Evolutionary conservation across 2,888 invertebrate species (phyloP), one percentile per base, ranked within the genome.

Genomic region (Rugalucina vietnamica): DNA sequence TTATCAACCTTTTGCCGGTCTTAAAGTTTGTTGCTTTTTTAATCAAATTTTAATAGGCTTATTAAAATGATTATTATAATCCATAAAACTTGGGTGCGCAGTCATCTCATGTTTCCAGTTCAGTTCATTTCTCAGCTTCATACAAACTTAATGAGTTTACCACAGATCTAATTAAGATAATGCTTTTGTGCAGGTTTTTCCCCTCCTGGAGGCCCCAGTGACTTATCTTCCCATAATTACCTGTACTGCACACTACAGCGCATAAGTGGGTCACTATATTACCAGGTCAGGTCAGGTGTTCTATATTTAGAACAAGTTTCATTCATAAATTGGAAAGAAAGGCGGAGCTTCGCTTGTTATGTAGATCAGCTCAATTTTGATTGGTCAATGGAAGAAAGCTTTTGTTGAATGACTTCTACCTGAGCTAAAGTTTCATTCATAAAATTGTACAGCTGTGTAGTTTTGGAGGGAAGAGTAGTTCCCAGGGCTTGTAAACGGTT

Each of bases 351-450:
- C 54, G 78, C 81, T 76, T 80, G 81, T 88, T 90, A 90, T 90
- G 90, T 87, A 90, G 86, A 90, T 90, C 81, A 90, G 88, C 72
- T 85, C 37, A n/a, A 37, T 36, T 81, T 79, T 85, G 87, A 90
- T 90, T 90, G 90, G 90, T 65, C 76, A 60, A 34, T 37, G 39
- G 27, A 14, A 39, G 29, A 49, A 34, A 73, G 65, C 29, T 37
- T 37, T 39, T 57, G 65, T 88, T 84, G 82, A 82, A 76, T 78
- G 72, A 34, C 36, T 69, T 37, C 79, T 72, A 74, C 65, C 78
- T 57, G 49, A 54, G 60, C 69, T 76, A 37, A 72, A 60, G 81
- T 86, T 88, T 88, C 88, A 88, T 88, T 88, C 88, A 88, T 84
- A 81, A 86, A n/a, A 84, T 82, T 84, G 72, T 78, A 81, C 86